Percentiles rank a stretch among this genome's conserved stretches.
These are phyloP conservation scores for Halichoerus grypus DNA, from an alignment of 2,113 vertebrate species.

Conservation along the genomic window DNA sequence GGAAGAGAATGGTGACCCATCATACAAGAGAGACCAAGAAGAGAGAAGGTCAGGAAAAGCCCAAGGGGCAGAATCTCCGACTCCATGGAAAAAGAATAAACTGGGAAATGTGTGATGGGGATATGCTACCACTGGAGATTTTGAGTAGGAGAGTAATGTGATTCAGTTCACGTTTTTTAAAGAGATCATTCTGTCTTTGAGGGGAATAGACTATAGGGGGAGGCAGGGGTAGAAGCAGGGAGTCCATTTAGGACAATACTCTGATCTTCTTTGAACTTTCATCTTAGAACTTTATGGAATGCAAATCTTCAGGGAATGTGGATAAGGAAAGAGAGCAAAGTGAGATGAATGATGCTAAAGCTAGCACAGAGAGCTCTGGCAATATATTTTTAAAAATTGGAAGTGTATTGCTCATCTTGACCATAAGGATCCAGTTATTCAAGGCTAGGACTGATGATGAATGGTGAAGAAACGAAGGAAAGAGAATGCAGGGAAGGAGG, in stretches of 20 bases:
- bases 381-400: background rate
- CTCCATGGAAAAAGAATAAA: background rate
- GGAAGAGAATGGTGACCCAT: rapidly evolving
- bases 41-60: no score
- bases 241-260: background rate
- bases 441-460: background rate
- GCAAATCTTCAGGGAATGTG: background rate
- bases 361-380: background rate
- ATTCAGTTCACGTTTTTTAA: background rate
- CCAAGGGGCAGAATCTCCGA: background rate
- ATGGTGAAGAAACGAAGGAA: background rate
- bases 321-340: background rate
- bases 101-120: background rate
- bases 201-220: background rate
- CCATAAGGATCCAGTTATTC: no score
- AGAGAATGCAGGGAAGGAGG: background rate
- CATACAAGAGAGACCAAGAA: background rate
- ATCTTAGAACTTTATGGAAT: background rate
- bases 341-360: background rate
- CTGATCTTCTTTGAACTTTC: constrained; percentile 3
- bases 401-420: background rate
- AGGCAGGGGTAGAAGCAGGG: background rate
- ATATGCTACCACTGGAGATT: background rate
- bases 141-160: background rate
- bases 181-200: background rate